Conservation (phyloP, 2,113 vertebrate species). For the Tachuris rubrigastra region DNA sequence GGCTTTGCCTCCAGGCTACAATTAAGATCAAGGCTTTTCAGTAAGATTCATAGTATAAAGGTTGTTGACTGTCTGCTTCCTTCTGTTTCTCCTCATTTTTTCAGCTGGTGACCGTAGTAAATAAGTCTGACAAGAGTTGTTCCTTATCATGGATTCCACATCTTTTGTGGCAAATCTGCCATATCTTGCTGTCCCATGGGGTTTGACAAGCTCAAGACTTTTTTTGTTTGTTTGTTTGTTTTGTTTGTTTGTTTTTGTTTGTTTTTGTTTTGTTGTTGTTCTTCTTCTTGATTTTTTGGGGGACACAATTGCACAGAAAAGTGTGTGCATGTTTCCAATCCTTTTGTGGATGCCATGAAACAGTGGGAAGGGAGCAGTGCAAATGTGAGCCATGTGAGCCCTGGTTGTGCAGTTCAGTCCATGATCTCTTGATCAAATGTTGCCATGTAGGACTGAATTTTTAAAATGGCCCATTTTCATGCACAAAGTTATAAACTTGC, state of each 20-base stretch:
- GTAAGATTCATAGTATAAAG: conserved; percentile 47
- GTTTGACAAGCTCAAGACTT: not conserved
- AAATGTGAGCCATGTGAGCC: not conserved
- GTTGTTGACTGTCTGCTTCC: conserved; percentile 61
- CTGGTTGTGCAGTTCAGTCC: not conserved
- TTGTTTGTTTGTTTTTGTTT: not conserved
- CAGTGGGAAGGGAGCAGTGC: not conserved
- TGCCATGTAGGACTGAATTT: not conserved
- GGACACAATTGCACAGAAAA: not conserved
- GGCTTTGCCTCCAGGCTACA: conserved; percentile 54
- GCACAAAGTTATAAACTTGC: not conserved
- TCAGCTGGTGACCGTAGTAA: conserved; percentile 47
- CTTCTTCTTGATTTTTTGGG: not conserved
- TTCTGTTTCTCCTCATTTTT: conserved; percentile 61
- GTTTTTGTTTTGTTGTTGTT: not conserved
- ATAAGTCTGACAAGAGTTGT: conserved; percentile 31
- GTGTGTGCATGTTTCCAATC: not conserved
- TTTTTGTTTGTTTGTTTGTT: not conserved
- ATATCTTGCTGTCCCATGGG: not conserved
- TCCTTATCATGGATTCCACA: conserved; percentile 33
- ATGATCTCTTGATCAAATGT: not conserved
- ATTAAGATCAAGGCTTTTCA: conserved; percentile 61
- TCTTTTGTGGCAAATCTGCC: conserved; percentile 9
- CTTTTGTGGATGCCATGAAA: not conserved
- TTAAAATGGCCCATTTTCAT: not conserved